Evolutionary conservation across 2,888 invertebrate species (phyloP).

Genomic region (Rotaria macrura): DNA sequence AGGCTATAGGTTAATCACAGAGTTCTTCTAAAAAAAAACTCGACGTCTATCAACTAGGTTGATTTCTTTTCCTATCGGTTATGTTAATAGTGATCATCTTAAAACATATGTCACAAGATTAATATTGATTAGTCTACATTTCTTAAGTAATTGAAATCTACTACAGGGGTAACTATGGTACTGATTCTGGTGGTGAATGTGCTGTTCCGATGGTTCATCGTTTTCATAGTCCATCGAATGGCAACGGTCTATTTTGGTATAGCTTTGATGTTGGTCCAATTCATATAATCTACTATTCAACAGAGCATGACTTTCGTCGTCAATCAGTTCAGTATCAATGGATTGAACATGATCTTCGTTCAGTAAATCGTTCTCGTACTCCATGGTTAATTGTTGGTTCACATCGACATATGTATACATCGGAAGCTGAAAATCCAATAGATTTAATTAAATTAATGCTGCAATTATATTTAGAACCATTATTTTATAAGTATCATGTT

Average conservation of each 20-base stretch:
- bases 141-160: too few species aligned
- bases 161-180: background rate
- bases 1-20: too few species aligned
- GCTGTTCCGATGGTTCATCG: background rate
- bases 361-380: background rate
- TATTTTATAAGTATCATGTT: too few species aligned
- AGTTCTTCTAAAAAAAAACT: too few species aligned
- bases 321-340: slow-evolving; percentile 57
- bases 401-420: slow-evolving; percentile 50
- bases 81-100: too few species aligned
- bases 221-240: background rate
- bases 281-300: slow-evolving; percentile 72
- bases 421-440: slow-evolving; percentile 62
- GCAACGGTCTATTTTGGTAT: too few species aligned
- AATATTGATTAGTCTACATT: too few species aligned
- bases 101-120: too few species aligned
- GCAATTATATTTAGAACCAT: too few species aligned
- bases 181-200: background rate
- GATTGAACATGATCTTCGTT: slow-evolving; percentile 66
- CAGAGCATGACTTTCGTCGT: slow-evolving; percentile 72
- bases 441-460: too few species aligned
- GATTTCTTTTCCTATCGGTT: too few species aligned
- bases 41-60: too few species aligned
- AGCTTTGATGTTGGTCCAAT: slow-evolving; percentile 67
- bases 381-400: slow-evolving; percentile 48